Evolutionary conservation across 2,888 invertebrate genomes (phyloP).

Genomic region (Caenorhabditis plicata): DNA sequence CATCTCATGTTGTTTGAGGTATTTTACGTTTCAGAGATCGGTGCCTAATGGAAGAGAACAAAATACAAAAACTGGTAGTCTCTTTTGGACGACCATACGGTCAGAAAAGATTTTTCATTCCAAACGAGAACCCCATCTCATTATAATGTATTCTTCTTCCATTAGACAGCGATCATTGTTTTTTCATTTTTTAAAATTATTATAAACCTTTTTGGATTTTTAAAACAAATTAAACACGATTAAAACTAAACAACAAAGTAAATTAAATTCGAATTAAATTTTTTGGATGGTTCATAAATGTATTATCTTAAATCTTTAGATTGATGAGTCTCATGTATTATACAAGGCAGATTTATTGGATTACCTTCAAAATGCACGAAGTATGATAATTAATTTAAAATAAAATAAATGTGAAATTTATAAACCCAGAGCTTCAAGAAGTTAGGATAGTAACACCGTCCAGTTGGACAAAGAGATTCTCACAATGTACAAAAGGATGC

Average conservation of each 20-base stretch:
- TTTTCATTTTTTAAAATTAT: no score
- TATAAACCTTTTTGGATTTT: no score
- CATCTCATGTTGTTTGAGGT: slow-evolving; percentile 27
- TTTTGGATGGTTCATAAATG: no score
- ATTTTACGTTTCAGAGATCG: neutral
- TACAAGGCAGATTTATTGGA: slow-evolving; percentile 39
- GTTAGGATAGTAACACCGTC: slow-evolving; percentile 34
- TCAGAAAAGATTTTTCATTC: no score
- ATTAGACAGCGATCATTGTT: no score
- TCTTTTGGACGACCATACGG: no score
- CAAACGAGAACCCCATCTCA: no score
- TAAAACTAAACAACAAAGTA: neutral
- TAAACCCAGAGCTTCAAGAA: slow-evolving; percentile 22
- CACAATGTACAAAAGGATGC: slow-evolving; percentile 34
- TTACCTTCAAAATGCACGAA: slow-evolving; percentile 31
- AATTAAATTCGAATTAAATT: no score
- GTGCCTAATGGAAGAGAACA: no score
- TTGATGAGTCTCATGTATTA: slow-evolving; percentile 42
- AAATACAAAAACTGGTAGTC: no score
- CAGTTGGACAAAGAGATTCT: slow-evolving; percentile 27
- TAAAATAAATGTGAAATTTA: neutral
- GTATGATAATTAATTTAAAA: slow-evolving; percentile 6
- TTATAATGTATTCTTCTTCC: no score
- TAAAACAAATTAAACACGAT: no score
- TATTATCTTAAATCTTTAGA: slow-evolving; percentile 12